Evolutionary conservation across 2,113 vertebrate genomes (phyloP).

Genomic region (Athene cunicularia): DNA sequence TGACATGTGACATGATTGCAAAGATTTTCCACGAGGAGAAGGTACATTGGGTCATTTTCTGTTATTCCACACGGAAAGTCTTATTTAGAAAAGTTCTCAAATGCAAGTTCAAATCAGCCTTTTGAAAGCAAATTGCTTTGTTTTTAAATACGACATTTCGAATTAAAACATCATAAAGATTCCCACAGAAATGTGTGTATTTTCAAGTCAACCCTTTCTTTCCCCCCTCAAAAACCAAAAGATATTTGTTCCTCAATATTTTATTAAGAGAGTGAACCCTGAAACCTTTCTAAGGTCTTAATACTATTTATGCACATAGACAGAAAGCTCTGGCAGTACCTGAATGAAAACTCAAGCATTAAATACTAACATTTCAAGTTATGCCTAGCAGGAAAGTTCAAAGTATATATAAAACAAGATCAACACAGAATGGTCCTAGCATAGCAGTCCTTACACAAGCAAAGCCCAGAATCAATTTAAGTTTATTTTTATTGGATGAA

Average conservation of each 20-base stretch:
- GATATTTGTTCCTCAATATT: background rate
- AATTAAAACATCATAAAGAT: background rate
- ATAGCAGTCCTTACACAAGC: background rate
- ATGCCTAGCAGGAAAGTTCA: background rate
- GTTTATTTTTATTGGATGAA: constrained; percentile 9
- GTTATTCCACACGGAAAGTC: background rate
- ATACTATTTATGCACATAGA: background rate
- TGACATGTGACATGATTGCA: background rate
- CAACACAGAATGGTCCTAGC: background rate
- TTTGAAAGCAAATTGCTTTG: background rate
- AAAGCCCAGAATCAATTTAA: constrained; percentile 5
- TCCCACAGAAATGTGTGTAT: background rate
- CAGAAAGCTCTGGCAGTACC: background rate
- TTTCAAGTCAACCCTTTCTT: background rate
- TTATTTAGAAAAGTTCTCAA: background rate
- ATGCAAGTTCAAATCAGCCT: background rate
- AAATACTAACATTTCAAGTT: background rate
- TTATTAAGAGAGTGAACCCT: background rate
- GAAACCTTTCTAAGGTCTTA: background rate
- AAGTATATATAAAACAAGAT: background rate
- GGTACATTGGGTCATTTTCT: background rate
- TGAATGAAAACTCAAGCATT: background rate
- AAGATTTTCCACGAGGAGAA: background rate
- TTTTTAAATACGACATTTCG: background rate
- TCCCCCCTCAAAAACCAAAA: background rate